These are phyloP conservation scores for Notospermus geniculatus DNA, from an alignment of 1,140 invertebrate species.

Conservation along the genomic window DNA sequence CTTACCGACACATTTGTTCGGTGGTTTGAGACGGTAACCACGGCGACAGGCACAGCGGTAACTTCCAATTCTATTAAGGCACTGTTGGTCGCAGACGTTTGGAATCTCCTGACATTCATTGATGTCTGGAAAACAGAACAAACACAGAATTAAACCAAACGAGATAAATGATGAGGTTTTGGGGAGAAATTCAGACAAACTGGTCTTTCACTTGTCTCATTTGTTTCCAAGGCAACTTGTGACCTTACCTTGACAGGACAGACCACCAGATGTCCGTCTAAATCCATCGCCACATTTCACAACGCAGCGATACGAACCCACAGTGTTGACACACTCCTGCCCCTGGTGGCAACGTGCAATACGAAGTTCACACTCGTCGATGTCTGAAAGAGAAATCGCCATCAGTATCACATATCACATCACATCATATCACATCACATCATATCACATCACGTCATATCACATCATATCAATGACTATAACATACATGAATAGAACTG, in stretches of 20 bases:
- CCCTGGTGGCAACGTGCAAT: slow-evolving; percentile 37
- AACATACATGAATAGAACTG: too few species aligned
- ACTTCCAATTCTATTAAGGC: slow-evolving; percentile 60
- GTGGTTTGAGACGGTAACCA: slow-evolving; percentile 14
- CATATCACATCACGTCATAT: not conserved
- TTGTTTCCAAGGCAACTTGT: too few species aligned
- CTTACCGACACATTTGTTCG: slow-evolving; percentile 22
- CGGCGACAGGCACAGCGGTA: slow-evolving; percentile 57
- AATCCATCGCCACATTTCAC: slow-evolving; percentile 43
- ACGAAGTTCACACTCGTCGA: slow-evolving; percentile 51
- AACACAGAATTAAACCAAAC: too few species aligned
- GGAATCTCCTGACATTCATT: slow-evolving; percentile 50
- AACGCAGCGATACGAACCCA: slow-evolving; percentile 52
- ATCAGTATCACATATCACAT: not conserved
- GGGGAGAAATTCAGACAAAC: too few species aligned
- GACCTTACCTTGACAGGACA: slow-evolving; percentile 53
- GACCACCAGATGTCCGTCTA: slow-evolving; percentile 34
- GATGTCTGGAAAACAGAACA: slow-evolving; percentile 40
- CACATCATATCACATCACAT: not conserved
- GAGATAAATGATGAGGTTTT: not conserved
- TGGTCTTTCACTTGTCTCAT: too few species aligned
- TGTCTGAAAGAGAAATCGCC: slow-evolving; percentile 41
- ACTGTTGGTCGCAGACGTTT: slow-evolving; percentile 60
- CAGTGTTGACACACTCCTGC: slow-evolving; percentile 52
- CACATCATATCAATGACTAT: too few species aligned